phyloP scores from a whole-genome alignment of 2,113 vertebrate species.

The Taurulus bubalis region DNA sequence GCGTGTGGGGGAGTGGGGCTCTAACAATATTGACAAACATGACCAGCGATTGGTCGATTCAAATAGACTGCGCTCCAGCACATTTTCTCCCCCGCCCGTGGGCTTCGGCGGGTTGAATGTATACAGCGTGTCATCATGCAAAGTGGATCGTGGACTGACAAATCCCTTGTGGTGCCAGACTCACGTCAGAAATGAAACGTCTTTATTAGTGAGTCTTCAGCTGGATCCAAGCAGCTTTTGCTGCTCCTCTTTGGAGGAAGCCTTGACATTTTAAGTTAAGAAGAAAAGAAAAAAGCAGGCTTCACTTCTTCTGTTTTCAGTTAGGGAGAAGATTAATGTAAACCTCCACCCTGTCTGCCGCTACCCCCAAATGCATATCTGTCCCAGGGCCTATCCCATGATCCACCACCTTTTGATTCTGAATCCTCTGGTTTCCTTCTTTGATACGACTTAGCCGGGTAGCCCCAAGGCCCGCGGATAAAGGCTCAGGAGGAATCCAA shows the following conservation, averaged over 20 bases:
- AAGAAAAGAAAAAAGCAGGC: neutral
- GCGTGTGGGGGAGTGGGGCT: conserved; percentile 38
- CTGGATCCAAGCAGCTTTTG: conserved; percentile 12
- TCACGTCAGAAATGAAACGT: conserved; percentile 39
- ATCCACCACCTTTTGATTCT: conserved; percentile 51
- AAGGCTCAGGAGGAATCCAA: conserved; percentile 61
- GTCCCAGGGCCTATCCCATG: conserved; percentile 55
- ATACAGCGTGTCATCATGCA: conserved; percentile 24
- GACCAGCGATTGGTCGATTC: conserved; percentile 49
- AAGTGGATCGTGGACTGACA: conserved; percentile 35
- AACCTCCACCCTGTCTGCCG: neutral
- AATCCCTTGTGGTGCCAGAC: conserved; percentile 35
- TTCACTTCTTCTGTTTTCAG: conserved; percentile 7
- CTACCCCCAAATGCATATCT: conserved; percentile 37
- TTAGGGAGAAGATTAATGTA: neutral
- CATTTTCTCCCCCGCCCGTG: neutral
- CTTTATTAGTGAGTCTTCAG: conserved; percentile 41
- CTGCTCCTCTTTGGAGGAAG: conserved; percentile 4
- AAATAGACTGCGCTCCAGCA: conserved; percentile 12
- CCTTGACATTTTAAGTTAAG: conserved; percentile 3
- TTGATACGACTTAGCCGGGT: conserved; percentile 50
- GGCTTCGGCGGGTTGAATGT: conserved; percentile 17
- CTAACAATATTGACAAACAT: conserved; percentile 59
- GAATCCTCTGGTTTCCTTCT: conserved; percentile 57
- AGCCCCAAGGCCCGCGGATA: conserved; percentile 27